Conservation (phyloP, 2,113 vertebrate genomes). For the Candoia aspera region DNA sequence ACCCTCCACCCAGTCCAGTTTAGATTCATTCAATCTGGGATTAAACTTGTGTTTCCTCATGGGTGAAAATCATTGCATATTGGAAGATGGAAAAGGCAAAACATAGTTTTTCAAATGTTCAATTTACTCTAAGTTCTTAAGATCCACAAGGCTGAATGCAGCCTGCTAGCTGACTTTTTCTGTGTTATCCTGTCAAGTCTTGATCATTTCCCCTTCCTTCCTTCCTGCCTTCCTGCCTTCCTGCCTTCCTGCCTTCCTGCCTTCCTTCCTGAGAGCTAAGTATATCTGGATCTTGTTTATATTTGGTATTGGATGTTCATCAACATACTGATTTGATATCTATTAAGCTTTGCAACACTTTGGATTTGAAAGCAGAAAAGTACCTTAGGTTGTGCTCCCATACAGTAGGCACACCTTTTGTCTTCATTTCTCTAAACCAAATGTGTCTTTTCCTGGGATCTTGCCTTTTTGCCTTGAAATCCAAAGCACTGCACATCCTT, state of each 20-base stretch:
- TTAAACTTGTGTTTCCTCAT: slow-evolving; percentile 4
- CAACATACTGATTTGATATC: background rate
- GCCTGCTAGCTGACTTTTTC: background rate
- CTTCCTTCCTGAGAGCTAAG: too few species aligned
- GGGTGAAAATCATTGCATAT: accelerated
- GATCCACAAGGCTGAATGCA: background rate
- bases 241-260: too few species aligned
- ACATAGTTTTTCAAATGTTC: background rate
- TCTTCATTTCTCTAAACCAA: background rate
- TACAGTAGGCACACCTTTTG: background rate
- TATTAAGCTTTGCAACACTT: background rate
- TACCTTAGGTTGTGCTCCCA: background rate
- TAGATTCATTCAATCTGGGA: background rate
- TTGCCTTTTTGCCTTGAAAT: background rate
- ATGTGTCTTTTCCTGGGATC: background rate
- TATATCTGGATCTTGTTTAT: background rate
- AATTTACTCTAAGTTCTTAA: background rate
- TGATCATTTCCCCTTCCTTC: background rate
- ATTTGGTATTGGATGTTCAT: background rate
- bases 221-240: too few species aligned
- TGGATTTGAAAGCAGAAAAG: background rate
- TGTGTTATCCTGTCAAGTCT: background rate
- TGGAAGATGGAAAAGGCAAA: background rate
- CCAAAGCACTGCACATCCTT: background rate
- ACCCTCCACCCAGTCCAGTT: background rate